Conservation (phyloP, 92 coral and sea anemone species). For the Parazoanthus darwini region DNA sequence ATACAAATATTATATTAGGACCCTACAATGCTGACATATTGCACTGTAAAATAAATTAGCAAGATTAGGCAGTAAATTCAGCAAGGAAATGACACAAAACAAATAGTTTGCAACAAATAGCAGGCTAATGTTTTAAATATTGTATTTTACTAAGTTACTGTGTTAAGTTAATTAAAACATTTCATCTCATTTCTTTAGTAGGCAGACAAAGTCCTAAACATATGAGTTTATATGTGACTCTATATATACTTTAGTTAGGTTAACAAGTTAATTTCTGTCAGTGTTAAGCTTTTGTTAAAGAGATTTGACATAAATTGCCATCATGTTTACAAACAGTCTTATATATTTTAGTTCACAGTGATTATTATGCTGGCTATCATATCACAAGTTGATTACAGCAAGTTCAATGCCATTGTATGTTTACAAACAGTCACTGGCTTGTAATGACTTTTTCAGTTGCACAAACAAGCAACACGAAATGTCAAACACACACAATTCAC, state of each 20-base stretch:
- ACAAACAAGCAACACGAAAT: background rate
- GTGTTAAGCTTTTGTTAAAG: background rate
- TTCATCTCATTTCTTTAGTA: background rate
- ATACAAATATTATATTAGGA: too few relatives aligned
- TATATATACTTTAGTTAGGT: background rate
- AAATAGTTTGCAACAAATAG: too few relatives aligned
- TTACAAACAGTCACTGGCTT: background rate
- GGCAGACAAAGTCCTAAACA: background rate
- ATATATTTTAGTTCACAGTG: background rate
- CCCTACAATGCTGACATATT: too few relatives aligned
- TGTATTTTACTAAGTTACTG: too few relatives aligned
- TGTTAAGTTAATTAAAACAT: too few relatives aligned
- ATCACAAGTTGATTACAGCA: background rate
- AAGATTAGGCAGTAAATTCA: too few relatives aligned
- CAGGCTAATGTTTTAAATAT: too few relatives aligned
- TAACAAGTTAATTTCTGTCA: background rate
- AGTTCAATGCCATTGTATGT: background rate
- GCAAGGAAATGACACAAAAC: too few relatives aligned
- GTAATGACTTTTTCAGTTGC: background rate
- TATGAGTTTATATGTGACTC: background rate
- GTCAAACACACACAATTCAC: background rate
- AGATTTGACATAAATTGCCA: background rate
- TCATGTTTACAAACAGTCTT: background rate
- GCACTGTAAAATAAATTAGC: too few relatives aligned
- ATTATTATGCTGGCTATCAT: background rate